Evolutionary conservation across 1,140 invertebrate genomes (phyloP).

Genomic region (Tribolium castaneum): DNA sequence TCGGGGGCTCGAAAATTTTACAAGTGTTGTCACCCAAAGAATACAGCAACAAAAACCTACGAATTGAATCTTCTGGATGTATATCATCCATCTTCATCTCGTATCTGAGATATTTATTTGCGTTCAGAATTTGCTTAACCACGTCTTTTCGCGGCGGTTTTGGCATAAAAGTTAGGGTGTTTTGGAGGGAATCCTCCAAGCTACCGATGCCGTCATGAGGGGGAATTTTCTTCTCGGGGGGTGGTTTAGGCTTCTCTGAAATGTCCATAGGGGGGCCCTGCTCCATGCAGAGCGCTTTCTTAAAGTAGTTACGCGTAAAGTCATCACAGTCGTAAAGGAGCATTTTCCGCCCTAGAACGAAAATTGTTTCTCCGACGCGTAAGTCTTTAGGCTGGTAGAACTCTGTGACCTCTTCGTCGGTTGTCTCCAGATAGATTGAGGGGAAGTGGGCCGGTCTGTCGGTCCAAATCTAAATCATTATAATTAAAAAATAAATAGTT

Average conservation of each 20-base stretch:
- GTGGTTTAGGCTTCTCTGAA: slow-evolving; percentile 48
- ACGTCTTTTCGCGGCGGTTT: slow-evolving; percentile 77
- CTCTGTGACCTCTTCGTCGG: slow-evolving; percentile 76
- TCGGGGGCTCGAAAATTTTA: slow-evolving; percentile 71
- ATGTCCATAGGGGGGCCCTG: slow-evolving; percentile 58
- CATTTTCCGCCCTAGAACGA: slow-evolving; percentile 76
- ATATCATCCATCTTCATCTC: slow-evolving; percentile 73
- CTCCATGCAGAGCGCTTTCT: slow-evolving; percentile 59
- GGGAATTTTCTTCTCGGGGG: slow-evolving; percentile 63
- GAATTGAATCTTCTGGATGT: slow-evolving; percentile 74
- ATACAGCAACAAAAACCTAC: slow-evolving; percentile 76
- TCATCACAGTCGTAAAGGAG: slow-evolving; percentile 83
- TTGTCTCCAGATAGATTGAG: slow-evolving; percentile 71
- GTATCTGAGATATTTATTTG: slow-evolving; percentile 70
- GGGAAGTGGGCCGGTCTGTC: slow-evolving; percentile 71
- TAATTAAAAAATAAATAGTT: neutral
- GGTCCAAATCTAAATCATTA: slow-evolving; percentile 72
- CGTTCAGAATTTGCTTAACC: slow-evolving; percentile 72
- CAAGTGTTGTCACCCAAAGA: slow-evolving; percentile 73
- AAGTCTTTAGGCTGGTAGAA: slow-evolving; percentile 84
- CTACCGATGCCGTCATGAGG: slow-evolving; percentile 79
- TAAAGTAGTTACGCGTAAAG: slow-evolving; percentile 80
- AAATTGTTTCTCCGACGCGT: slow-evolving; percentile 76
- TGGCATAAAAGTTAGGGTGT: slow-evolving; percentile 74
- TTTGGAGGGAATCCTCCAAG: slow-evolving; percentile 79